Percentiles rank a stretch among this genome's conserved stretches.
These are phyloP conservation scores for Laticauda laticaudata DNA, from an alignment of 2,113 vertebrate species.

Conservation along the genomic window DNA sequence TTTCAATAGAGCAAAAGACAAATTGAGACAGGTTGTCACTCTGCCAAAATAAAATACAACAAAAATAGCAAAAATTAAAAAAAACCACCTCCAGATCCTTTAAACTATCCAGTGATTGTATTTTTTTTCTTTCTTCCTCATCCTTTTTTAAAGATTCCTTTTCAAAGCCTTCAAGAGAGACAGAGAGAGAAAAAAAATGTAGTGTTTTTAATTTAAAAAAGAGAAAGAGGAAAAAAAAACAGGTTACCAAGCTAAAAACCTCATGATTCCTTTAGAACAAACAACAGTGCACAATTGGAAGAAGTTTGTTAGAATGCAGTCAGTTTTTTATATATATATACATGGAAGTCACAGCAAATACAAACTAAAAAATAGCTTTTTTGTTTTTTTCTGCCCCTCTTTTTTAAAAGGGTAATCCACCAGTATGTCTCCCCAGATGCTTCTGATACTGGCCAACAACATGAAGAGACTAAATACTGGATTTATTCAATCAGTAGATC, in stretches of 20 bases:
- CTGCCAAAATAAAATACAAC: conserved; percentile 3
- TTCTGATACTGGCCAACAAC: conserved; percentile 10
- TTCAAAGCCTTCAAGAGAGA: conserved; percentile 50
- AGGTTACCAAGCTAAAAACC: conserved; percentile 65
- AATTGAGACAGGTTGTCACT: conserved; percentile 55
- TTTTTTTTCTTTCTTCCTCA: conserved; percentile 48
- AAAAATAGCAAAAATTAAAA: not conserved
- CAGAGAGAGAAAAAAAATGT: conserved; percentile 51
- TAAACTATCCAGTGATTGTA: conserved; percentile 73
- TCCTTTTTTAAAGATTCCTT: conserved; percentile 37
- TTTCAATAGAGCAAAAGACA: conserved; percentile 60
- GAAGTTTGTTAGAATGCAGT: conserved; percentile 77
- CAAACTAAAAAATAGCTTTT: conserved; percentile 61
- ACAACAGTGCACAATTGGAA: conserved; percentile 85
- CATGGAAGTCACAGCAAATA: conserved; percentile 77
- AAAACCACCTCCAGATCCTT: conserved; percentile 32
- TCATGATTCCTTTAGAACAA: conserved; percentile 72
- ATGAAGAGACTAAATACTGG: not conserved
- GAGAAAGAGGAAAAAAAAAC: conserved; percentile 57
- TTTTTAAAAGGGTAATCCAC: conserved; percentile 61
- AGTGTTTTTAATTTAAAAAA: conserved; percentile 68
- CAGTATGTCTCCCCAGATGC: not conserved
- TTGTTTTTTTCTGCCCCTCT: not conserved
- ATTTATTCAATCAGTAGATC: not conserved
- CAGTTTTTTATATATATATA: conserved; percentile 51